Base-by-base conservation (phyloP, 2,888 invertebrate genomes). In the Cheiracanthium punctorium region DNA sequence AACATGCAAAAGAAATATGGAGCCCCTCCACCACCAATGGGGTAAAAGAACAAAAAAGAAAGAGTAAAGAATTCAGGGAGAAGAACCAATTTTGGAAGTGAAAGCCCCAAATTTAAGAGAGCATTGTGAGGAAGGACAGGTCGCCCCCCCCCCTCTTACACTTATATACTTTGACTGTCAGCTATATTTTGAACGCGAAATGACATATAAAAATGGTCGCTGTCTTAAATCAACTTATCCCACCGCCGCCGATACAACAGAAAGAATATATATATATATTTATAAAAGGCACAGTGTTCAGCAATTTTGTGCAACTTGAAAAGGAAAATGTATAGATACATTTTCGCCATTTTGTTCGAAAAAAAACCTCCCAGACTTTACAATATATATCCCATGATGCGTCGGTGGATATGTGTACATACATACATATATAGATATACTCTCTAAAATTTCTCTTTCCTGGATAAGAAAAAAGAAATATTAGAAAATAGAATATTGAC, bases 291-390 rank as follows among this genome's bases (percentile, higher is more conserved):
- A 85, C 84, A 85, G 70, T 79, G 84, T 70, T 79, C n/a, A 58
- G 84, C 84, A 79, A 85, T 85, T 85, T 81, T 69, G 32, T 32
- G 58, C 65, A 73, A 80, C 73, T 79, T 79, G 74, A 85, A 85
- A 74, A 52, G 84, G 33, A 58, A 74, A 84, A 85, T 67, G 77
- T 79, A 79, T 79, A 73, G 37, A 37, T 37, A 37, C n/a, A n/a
- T n/a, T 84, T 75, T 65, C 37, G 37, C 37, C 52, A 41, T 65
- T 58, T n/a, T 29, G n/a, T n/a, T n/a, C n/a, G n/a, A n/a, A n/a
- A n/a, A n/a, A n/a, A n/a, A n/a, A n/a, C n/a, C n/a, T 30, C 33
- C 30, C 5, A 5, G 33, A 71, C 64, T 7, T 33, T 5, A 17
- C 32, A 69, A 33, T 33, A 4, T n/a, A n/a, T 10, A 58, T 24